These are phyloP conservation scores for Molossus alvarezi DNA, from an alignment of 2,797 vertebrate genomes.

Conservation along the genomic window DNA sequence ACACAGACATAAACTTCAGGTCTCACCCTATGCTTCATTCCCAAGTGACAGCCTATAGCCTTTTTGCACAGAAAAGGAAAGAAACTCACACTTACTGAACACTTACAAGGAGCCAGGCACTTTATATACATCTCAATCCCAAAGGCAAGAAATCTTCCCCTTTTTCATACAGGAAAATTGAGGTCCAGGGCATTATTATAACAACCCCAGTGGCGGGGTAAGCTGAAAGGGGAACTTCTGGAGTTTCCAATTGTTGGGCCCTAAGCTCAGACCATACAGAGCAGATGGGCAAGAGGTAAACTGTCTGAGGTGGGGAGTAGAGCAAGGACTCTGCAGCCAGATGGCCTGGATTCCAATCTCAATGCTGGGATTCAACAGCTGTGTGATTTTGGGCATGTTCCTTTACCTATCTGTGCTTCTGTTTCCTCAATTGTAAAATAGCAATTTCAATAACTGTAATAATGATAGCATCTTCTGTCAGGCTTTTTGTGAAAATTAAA, in stretches of 20 bases:
- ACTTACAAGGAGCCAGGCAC: background rate
- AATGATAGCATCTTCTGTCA: background rate
- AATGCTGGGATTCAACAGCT: background rate
- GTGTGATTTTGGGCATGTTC: background rate
- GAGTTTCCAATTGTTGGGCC: background rate
- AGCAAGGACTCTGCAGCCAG: background rate
- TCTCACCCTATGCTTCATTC: background rate
- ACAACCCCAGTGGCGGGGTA: background rate
- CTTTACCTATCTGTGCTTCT: background rate
- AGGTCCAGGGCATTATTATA: background rate
- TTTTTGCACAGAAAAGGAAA: background rate
- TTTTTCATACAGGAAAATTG: background rate
- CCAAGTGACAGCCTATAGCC: background rate
- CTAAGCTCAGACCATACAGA: background rate
- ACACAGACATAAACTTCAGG: background rate
- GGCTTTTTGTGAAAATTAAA: background rate
- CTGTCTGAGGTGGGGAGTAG: background rate
- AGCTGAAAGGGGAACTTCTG: background rate
- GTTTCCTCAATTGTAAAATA: background rate
- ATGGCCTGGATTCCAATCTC: background rate
- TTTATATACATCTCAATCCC: background rate
- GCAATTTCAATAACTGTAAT: background rate
- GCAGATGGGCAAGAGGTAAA: background rate
- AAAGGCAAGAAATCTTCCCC: background rate
- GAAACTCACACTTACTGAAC: background rate